Evolutionary conservation across 2,888 invertebrate genomes (phyloP).

Genomic region (Ochropleura plecta): DNA sequence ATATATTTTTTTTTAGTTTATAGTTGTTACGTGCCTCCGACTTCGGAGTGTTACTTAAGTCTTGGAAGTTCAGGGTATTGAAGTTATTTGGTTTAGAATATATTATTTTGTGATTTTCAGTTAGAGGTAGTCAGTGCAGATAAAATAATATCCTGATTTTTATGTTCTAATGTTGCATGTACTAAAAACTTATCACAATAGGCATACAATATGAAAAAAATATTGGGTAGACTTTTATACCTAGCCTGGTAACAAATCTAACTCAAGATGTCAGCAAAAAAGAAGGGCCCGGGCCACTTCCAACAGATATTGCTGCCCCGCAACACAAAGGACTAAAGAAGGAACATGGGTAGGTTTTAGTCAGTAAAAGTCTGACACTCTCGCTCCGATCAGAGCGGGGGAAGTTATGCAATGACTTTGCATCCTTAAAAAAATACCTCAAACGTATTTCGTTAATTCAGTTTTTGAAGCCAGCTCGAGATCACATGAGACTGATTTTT

Average conservation of each 20-base stretch:
- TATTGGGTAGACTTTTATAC: not conserved
- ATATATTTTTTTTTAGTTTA: slow-evolving; percentile 68
- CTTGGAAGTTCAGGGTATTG: slow-evolving; percentile 44
- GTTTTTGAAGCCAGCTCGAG: not conserved
- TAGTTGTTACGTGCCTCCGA: slow-evolving; percentile 60
- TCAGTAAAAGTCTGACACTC: too few species aligned
- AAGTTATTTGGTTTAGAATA: slow-evolving; percentile 33
- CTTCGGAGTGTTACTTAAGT: slow-evolving; percentile 49
- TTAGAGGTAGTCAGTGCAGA: slow-evolving; percentile 3
- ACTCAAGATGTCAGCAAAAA: too few species aligned
- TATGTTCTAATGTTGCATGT: not conserved
- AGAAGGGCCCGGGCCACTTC: too few species aligned
- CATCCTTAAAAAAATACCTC: not conserved
- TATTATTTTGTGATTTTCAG: slow-evolving; percentile 21
- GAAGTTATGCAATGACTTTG: too few species aligned
- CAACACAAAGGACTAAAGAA: too few species aligned
- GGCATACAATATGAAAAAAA: not conserved
- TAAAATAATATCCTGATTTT: slow-evolving; percentile 2
- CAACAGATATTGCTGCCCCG: too few species aligned
- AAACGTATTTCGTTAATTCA: not conserved
- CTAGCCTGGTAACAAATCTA: not conserved
- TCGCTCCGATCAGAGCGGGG: too few species aligned
- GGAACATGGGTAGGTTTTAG: too few species aligned
- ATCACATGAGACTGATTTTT: not conserved
- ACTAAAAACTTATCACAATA: not conserved